Base-by-base conservation (phyloP, 2,113 vertebrate species). In the Nyctereutes procyonoides region DNA sequence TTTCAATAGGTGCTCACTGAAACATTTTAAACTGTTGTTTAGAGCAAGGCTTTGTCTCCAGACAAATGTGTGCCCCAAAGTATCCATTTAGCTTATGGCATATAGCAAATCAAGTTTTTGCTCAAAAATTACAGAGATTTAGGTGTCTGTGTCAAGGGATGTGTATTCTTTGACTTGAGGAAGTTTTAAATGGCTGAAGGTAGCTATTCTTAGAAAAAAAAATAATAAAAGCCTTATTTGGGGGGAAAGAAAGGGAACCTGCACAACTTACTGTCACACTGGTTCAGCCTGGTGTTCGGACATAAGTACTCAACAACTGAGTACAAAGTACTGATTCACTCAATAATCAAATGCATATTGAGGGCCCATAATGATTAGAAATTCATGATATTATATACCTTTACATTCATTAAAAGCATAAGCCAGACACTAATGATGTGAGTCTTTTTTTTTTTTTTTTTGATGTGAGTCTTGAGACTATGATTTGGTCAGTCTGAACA, bases 11-110 rank as follows among this genome's bases (percentile, higher is more conserved):
- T 90, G 26, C 74, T 87, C 90, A 62, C 38, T 35, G 32, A 93
- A 96, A 88, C 76, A 80, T 76, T 97, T 97, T 87, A 94, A 95
- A 96, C 17, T 95, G 77, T 94, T 97, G 92, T 90, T 96, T 85
- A 89, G 84, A 53, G 90, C 56, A 96, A 53, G 51, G 63, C 19
- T 97, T 81, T 95, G 48, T 71, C 87, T 98, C 90, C 30, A 94
- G 94, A 93, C 56, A 88, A 92, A 95, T 94, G 15, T 86, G n/a
- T 87, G 65, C 73, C 24, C 55, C 87, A 92, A 88, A 96, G 17
- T 95, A 63, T 86, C 32, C 83, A 88, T 82, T 96, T 48, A 83
- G n/a, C n/a, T 92, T 96, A 93, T 63, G 84, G 32, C 7, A 32
- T 53, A 80, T 30, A 81, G 22, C 17, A 32, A 95, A 96, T 43